Base-by-base conservation (phyloP, 2,888 invertebrate genomes). In the Nudaria mundana region DNA sequence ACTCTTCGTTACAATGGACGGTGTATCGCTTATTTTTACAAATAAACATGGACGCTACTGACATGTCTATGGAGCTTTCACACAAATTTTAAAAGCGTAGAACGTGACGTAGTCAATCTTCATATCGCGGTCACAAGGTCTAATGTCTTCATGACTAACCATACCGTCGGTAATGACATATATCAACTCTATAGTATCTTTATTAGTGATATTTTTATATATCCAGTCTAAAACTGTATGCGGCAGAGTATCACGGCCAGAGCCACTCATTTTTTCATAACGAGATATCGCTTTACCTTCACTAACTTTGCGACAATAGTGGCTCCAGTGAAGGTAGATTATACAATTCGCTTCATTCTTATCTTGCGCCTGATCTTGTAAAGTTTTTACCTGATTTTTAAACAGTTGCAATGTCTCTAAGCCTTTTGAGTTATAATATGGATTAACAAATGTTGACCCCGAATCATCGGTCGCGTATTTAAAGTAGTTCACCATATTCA, bases 21-120 rank as follows among this genome's bases (percentile, higher is more conserved):
- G 31, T 39, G 40, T 69, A 71, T 7, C 30, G 56, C 8, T 50
- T 46, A 32, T 64, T 62, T 3, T 70, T 52, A 31, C 68, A 63
- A 38, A 33, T 33, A 25, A 33, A 33, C 33, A 33, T 33, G 16
- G 33, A 33, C 3, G 33, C 34, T 5, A 34, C 34, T 5, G 34
- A 34, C 34, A 34, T 34, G 12, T 34, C 34, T 3, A 34, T 34
- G n/a, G 3, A 2, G 1, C 6, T 1, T 4, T 12, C 2, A 12
- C 18, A 4, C 0, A 12, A n/a, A 12, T 34, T n/a, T n/a, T 34
- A 8, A 34, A 25, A 0, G 34, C 34, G 3, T 25, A 34, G 6
- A 34, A 34, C 1, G 8, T 34, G 1, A 34, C 25, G n/a, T 12
- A 11, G 25, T 34, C 18, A n/a, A 34, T 34, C 16, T 12, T 25